These are phyloP conservation scores for Enteromius mattozi DNA, from an alignment of 2,797 vertebrate genomes.

Conservation along the genomic window DNA sequence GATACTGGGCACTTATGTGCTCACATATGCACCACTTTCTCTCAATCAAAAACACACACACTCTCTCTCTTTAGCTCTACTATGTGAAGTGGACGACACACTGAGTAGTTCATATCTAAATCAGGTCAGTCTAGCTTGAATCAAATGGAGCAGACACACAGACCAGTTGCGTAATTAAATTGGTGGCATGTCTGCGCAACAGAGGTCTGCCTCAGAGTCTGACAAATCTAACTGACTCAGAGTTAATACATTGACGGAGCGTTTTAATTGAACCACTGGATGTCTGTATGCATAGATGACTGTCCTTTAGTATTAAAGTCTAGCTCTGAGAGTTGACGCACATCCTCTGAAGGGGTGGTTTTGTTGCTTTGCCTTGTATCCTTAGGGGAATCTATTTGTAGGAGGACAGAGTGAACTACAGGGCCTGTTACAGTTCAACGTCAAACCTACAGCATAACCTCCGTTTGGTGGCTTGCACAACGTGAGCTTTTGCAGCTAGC, in stretches of 20 bases:
- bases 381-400: background rate
- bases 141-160: constrained; percentile 7
- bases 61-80: constrained; percentile 10
- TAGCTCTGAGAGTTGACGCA: background rate
- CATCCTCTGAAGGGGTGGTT: background rate
- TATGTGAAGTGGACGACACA: constrained; percentile 78
- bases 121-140: constrained; percentile 36
- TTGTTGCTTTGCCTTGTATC: background rate
- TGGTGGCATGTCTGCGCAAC: background rate
- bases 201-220: background rate
- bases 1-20: constrained; percentile 71
- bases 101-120: constrained; percentile 45
- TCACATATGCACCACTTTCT: constrained; percentile 65
- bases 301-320: constrained; percentile 8
- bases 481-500: background rate
- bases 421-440: background rate
- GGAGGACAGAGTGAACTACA: background rate
- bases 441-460: background rate
- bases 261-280: constrained; percentile 18
- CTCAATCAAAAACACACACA: constrained; percentile 5
- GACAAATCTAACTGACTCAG: background rate
- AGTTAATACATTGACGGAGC: background rate
- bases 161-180: constrained; percentile 1
- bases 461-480: background rate
- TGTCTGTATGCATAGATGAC: background rate